Evolutionary conservation across 2,888 invertebrate species (phyloP), one percentile per base, ranked within the genome.

Genomic region (Adelognathus sp.): DNA sequence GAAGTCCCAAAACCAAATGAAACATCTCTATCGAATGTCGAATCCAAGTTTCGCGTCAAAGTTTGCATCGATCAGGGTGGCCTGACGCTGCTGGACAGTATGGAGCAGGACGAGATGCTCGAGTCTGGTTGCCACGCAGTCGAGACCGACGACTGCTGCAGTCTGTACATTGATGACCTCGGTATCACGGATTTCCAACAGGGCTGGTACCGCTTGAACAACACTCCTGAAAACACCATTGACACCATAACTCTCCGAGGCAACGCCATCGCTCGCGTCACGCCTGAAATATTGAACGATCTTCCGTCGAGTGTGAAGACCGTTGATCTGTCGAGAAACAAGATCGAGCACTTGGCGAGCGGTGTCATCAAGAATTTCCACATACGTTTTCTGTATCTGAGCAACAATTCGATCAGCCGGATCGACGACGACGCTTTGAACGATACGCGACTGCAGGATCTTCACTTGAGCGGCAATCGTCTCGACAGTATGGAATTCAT

Each of bases 351-450:
- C 0, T 56, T 88, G 5, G 63, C 80, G 46, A 76, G 73, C 1
- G 64, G 83, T 14, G 80, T 84, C 54, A 84, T 87, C n/a, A 81
- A 82, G 3, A 87, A 86, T 39, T 74, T 39, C 3, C 63, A 90
- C 60, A 81, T 92, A 54, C 90, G 88, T 80, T 82, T 86, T 9
- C 80, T 92, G 58, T 89, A 89, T 76, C 81, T 92, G 21, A 86
- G 85, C 5, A 83, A 86, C 41, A 92, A 92, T 75, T 77, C 82
- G 5, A 88, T 92, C 31, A 87, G 88, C 4, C 83, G 84, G 14
- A 84, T 92, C 18, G 90, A 92, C 66, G 80, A 85, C 0, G 88
- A 86, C 61, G 87, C 91, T n/a, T 91, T 93, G 14, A 71, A 83
- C 16, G 88, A 88, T 2, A 86, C 92, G 0, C 89, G 88, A 24